phyloP scores from a whole-genome alignment of 30 jellyfish, hydroid and myxozoan genomes.

The Aurelia sp. region DNA sequence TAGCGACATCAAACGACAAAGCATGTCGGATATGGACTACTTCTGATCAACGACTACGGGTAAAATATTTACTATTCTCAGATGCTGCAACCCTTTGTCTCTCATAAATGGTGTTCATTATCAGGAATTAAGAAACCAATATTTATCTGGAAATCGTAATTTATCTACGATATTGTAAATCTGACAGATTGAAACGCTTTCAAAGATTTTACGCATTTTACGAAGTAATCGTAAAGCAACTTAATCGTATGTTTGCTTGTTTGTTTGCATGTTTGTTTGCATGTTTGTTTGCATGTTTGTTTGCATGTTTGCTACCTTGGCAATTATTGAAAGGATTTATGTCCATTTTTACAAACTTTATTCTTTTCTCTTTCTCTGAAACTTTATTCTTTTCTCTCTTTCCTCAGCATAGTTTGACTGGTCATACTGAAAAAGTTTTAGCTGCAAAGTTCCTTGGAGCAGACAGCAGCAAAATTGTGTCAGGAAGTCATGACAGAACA shows the following conservation, averaged over 20 bases:
- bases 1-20: constrained; percentile 95
- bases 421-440: constrained; percentile 90
- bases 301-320: too few relatives aligned
- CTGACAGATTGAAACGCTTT: too few relatives aligned
- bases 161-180: too few relatives aligned
- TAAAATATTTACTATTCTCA: not conserved
- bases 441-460: constrained; percentile 94
- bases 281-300: too few relatives aligned
- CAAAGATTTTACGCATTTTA: too few relatives aligned
- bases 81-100: too few relatives aligned
- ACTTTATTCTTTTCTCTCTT: constrained; percentile 10
- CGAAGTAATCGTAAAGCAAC: too few relatives aligned
- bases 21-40: constrained; percentile 97
- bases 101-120: too few relatives aligned
- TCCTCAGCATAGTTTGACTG: constrained; percentile 95
- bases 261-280: too few relatives aligned
- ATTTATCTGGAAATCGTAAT: too few relatives aligned
- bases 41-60: constrained; percentile 84
- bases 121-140: too few relatives aligned
- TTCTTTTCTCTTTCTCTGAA: constrained; percentile 22
- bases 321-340: not conserved
- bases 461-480: constrained; percentile 94
- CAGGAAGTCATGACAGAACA: constrained; percentile 98
- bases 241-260: too few relatives aligned
- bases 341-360: not conserved